Conservation (phyloP, 2,888 invertebrate genomes). For the Cephus runcator region DNA sequence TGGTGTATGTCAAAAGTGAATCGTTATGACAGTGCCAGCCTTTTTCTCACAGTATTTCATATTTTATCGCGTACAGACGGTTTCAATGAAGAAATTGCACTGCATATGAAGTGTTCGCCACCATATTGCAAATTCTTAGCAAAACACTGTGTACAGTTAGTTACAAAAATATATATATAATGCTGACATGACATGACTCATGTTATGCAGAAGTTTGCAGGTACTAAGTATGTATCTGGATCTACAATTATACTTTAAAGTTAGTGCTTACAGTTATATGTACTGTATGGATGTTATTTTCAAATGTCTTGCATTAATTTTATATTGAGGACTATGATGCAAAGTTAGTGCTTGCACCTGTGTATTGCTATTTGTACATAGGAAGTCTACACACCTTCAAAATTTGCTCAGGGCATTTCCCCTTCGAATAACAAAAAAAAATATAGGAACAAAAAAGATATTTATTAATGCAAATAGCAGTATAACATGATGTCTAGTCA, state of each 20-base stretch:
- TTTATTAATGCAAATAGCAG: slow-evolving; percentile 43
- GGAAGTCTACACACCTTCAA: background rate
- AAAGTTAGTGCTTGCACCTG: background rate
- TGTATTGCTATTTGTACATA: background rate
- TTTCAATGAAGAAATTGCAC: slow-evolving; percentile 9
- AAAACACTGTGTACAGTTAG: background rate
- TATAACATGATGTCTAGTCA: slow-evolving; percentile 59
- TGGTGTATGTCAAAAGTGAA: background rate
- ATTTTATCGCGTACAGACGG: slow-evolving; percentile 23
- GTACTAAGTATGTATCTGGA: slow-evolving; percentile 36
- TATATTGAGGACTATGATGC: background rate
- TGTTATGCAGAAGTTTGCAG: slow-evolving; percentile 51
- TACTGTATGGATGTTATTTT: background rate
- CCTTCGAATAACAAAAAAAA: slow-evolving; percentile 8
- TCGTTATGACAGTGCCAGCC: background rate
- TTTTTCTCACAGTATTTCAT: slow-evolving; percentile 48
- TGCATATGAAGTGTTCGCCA: background rate
- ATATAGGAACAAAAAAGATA: slow-evolving; percentile 8
- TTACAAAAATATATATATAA: slow-evolving; percentile 10
- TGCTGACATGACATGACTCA: slow-evolving; percentile 59
- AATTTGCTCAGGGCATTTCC: background rate
- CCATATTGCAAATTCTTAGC: slow-evolving; percentile 22
- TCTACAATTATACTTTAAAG: background rate
- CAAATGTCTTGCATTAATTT: background rate
- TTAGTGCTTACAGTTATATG: no score